phyloP scores from a whole-genome alignment of 1,140 invertebrate genomes.

The Lysiphlebus fabarum region DNA sequence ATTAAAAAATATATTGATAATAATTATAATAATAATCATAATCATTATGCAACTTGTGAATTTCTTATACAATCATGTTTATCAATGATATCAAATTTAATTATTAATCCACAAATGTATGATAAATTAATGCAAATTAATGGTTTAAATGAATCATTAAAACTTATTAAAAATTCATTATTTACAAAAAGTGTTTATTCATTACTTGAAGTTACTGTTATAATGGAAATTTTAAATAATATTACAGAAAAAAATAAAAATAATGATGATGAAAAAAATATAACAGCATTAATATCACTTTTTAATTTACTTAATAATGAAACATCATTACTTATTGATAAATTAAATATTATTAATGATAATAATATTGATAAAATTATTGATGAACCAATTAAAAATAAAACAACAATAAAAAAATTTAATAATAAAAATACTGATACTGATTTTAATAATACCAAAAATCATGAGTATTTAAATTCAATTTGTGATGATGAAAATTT shows the following conservation, averaged over 20 bases:
- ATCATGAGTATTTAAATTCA: background rate
- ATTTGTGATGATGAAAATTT: background rate
- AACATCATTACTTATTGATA: constrained; percentile 45
- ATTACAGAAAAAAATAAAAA: constrained; percentile 14
- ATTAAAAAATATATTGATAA: constrained; percentile 51
- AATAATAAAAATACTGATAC: no score
- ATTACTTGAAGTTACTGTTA: constrained; percentile 61
- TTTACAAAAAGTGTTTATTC: constrained; percentile 62
- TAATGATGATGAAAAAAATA: constrained; percentile 24
- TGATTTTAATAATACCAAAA: background rate
- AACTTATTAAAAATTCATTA: constrained; percentile 53
- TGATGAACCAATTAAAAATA: constrained; percentile 7
- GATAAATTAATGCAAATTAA: constrained; percentile 60
- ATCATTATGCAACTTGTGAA: constrained; percentile 52
- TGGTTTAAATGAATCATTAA: constrained; percentile 57
- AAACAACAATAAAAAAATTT: background rate
- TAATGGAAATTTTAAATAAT: constrained; percentile 59
- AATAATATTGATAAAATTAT: constrained; percentile 6
- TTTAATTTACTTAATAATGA: constrained; percentile 55
- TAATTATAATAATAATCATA: constrained; percentile 43
- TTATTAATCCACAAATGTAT: constrained; percentile 57
- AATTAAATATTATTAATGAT: constrained; percentile 27
- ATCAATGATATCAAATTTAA: constrained; percentile 60
- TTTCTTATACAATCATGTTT: constrained; percentile 62
- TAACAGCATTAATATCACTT: constrained; percentile 55